Evolutionary conservation across 2,797 vertebrate genomes (phyloP).

Genomic region (Rhodeus uyekii): DNA sequence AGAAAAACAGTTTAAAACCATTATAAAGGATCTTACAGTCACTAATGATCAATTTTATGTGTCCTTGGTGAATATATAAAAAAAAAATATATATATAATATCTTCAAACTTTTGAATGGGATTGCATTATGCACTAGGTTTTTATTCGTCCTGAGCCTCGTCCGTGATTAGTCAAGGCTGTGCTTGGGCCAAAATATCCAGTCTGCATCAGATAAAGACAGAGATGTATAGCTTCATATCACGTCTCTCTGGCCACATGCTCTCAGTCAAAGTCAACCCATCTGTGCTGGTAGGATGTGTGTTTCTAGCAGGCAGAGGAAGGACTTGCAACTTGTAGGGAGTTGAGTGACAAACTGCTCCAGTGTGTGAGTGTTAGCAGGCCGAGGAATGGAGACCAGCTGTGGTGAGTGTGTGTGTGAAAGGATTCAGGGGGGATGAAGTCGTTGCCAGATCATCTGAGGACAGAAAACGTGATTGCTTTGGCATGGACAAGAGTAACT

Average conservation of each 20-base stretch:
- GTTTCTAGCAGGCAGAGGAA: slow-evolving; percentile 35
- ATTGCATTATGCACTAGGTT: background rate
- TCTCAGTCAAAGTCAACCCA: slow-evolving; percentile 1
- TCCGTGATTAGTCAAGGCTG: background rate
- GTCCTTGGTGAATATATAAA: no score
- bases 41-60: background rate
- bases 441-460: slow-evolving; percentile 56
- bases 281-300: slow-evolving; percentile 24
- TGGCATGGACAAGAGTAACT: slow-evolving; percentile 43
- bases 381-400: slow-evolving; percentile 53
- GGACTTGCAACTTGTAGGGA: slow-evolving; percentile 22
- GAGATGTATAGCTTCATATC: background rate
- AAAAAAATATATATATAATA: no score
- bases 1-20: background rate
- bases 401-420: slow-evolving; percentile 19
- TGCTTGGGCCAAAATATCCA: background rate
- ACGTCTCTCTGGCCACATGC: background rate
- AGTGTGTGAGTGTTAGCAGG: slow-evolving; percentile 43
- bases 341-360: slow-evolving; percentile 42
- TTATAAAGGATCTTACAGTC: background rate
- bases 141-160: background rate
- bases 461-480: slow-evolving; percentile 53
- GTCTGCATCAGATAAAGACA: background rate
- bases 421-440: slow-evolving; percentile 9
- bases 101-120: no score